Base-by-base conservation (phyloP, 2,888 invertebrate genomes). In the Aquatica leii region DNA sequence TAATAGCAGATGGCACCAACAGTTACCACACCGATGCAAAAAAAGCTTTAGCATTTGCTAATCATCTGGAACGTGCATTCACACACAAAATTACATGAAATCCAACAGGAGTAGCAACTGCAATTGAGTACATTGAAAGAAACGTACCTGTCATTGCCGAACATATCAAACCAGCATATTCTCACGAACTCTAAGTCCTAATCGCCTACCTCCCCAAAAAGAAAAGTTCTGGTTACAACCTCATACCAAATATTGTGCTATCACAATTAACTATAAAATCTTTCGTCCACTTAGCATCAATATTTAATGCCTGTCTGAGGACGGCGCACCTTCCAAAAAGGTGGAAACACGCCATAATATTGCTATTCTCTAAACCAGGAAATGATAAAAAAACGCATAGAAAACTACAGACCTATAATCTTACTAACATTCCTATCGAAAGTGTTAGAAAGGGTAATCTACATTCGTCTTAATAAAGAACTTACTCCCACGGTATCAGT, bases 401-500 rank as follows among this genome's bases (percentile, higher is more conserved):
- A 21, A 5, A 52, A 18, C 18, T 52, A 59, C 52, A 41, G 46
- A 24, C 52, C 59, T 20, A 59, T 52, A 15, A 59, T 40, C 31
- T 31, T 59, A 3, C 12, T 59, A 12, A 15, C 52, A 15, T 41
- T 20, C 3, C 18, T 59, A 15, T 52, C 52, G 1, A 51, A 51
- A 34, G n/a, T 34, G 2, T 34, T 51, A 15, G 31, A 51, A 51
- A 51, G 14, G 1, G 14, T 34, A 12, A 51, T 51, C 31, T 31
- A 51, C 17, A 31, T 12, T 2, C 31, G 51, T 6, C 51, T 51
- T 1, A 24, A 51, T 8, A 34, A 51, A 1, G 31, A 51, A 24
- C 34, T 5, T 34, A 5, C 21, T 51, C 0, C 34, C 34, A 4
- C 51, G 31, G 9, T 9, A 31, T 12, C 51, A 51, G 31, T 51